Percentiles rank a stretch among this genome's conserved stretches.
Conservation (phyloP, 2,797 vertebrate genomes). For the Mustela erminea region DNA sequence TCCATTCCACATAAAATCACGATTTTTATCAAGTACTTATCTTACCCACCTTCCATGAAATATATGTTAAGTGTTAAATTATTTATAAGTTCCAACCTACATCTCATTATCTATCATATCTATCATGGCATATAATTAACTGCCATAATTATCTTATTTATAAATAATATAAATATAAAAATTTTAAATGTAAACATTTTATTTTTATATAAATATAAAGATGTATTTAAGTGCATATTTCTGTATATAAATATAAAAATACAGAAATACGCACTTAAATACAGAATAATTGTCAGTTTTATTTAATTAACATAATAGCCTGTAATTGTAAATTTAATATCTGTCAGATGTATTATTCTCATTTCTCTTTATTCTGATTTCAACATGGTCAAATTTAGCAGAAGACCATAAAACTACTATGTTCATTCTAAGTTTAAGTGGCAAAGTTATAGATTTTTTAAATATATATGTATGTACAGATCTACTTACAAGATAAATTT, state of each 20-base stretch:
- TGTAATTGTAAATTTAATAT: background rate
- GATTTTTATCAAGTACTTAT: constrained; percentile 57
- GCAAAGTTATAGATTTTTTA: background rate
- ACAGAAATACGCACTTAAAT: background rate
- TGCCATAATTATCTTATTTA: background rate
- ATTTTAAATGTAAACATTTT: constrained; percentile 31
- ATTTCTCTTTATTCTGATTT: background rate
- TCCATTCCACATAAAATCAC: background rate
- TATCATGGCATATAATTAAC: constrained; percentile 14
- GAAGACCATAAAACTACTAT: background rate
- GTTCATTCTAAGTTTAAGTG: background rate
- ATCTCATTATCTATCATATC: background rate
- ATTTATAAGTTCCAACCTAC: background rate
- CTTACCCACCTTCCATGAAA: background rate
- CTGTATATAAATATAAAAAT: constrained; percentile 51
- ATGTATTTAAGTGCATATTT: too few relatives aligned
- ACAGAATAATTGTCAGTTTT: constrained; percentile 16
- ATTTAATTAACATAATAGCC: constrained; percentile 3
- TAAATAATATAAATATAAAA: constrained; percentile 47
- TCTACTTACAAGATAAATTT: background rate
- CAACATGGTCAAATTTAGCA: background rate
- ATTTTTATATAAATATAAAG: constrained; percentile 36
- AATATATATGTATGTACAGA: background rate
- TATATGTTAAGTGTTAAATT: constrained; percentile 18
- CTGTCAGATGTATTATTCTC: background rate